Evolutionary conservation across 2,797 vertebrate genomes (phyloP).

Genomic region (Sebastolobus altivelis): DNA sequence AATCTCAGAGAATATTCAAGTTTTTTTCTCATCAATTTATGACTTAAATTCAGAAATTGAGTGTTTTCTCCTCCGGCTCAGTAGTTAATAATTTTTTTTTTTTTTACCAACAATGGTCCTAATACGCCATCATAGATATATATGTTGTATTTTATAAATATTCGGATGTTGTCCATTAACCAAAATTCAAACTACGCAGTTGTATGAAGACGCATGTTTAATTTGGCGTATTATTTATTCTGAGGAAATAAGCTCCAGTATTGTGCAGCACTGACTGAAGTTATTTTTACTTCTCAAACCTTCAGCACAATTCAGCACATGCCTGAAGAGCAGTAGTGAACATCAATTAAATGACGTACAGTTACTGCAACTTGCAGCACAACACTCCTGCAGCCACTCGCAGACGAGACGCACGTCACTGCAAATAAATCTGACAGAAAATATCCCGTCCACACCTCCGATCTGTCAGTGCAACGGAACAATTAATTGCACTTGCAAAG

Average conservation of each 20-base stretch:
- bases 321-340: neutral
- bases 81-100: no score
- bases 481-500: slow-evolving; percentile 50
- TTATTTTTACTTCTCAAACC: neutral
- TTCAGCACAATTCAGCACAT: neutral
- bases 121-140: no score
- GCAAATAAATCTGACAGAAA: slow-evolving; percentile 21
- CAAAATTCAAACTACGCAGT: neutral
- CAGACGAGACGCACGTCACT: neutral
- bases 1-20: no score
- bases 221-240: neutral
- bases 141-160: neutral
- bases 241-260: neutral
- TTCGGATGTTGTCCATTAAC: neutral
- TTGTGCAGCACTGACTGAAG: neutral
- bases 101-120: no score
- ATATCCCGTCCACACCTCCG: slow-evolving; percentile 4
- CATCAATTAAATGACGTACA: neutral
- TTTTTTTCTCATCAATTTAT: no score
- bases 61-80: no score
- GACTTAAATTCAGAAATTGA: no score
- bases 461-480: slow-evolving; percentile 32
- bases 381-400: neutral
- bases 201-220: neutral
- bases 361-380: neutral